Evolutionary conservation across 2,113 vertebrate genomes (phyloP).

Genomic region (Tachysurus fulvidraco): DNA sequence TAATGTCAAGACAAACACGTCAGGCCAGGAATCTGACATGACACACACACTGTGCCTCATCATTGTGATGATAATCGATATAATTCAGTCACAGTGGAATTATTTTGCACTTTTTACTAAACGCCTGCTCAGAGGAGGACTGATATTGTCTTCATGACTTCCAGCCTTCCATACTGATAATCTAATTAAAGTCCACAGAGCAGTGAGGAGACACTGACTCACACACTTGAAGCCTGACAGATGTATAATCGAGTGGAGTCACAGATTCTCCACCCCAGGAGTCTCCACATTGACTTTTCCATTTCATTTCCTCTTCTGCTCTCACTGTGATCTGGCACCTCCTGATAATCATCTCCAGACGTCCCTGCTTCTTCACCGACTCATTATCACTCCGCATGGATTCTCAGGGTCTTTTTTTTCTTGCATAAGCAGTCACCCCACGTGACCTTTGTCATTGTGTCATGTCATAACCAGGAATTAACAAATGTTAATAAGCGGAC

Average conservation of each 20-base stretch:
- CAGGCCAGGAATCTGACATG: too few species aligned
- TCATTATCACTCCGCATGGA: background rate
- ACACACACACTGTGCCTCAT: background rate
- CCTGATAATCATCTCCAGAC: slow-evolving; percentile 9
- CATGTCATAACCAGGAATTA: background rate
- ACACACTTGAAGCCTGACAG: slow-evolving; percentile 34
- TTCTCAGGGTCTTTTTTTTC: background rate
- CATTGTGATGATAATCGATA: background rate
- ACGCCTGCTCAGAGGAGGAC: slow-evolving; percentile 25
- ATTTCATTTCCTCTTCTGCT: slow-evolving; percentile 10
- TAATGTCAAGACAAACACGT: background rate
- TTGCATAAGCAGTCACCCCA: background rate
- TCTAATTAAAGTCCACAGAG: slow-evolving; percentile 24
- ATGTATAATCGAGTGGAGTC: slow-evolving; percentile 35
- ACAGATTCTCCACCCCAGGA: slow-evolving; percentile 22
- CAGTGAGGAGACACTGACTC: slow-evolving; percentile 19
- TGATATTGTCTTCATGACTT: slow-evolving; percentile 41
- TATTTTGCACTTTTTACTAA: background rate
- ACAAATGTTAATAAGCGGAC: too few species aligned
- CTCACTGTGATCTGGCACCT: background rate
- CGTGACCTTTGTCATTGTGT: background rate
- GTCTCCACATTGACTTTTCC: slow-evolving; percentile 11
- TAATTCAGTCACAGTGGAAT: background rate
- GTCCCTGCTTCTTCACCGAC: slow-evolving; percentile 10
- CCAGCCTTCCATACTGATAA: slow-evolving; percentile 24